A percentile compares a stretch with the other conserved stretches of the same genome.
Conservation (phyloP, 2,797 vertebrate genomes). For the Martes flavigula region DNA sequence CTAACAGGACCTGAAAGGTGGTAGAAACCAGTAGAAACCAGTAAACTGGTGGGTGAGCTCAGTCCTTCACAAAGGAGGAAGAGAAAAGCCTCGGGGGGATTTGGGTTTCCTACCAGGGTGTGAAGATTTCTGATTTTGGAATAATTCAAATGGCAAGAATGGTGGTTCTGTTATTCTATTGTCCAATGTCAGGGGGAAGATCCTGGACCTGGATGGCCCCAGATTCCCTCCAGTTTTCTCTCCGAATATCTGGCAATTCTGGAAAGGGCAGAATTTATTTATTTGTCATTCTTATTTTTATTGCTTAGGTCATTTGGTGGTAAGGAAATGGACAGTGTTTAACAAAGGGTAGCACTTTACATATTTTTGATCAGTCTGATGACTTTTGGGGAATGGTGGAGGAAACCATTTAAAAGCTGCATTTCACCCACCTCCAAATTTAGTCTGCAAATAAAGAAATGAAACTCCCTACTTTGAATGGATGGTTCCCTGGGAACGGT, state of each 20-base stretch:
- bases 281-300: background rate
- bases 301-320: background rate
- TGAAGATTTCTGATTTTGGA: background rate
- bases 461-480: background rate
- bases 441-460: background rate
- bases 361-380: background rate
- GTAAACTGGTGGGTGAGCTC: background rate
- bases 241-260: slow-evolving; percentile 1
- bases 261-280: background rate
- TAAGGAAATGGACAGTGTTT: background rate
- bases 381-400: background rate
- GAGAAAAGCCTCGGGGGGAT: background rate
- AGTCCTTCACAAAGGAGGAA: background rate
- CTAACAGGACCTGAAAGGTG: background rate
- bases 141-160: background rate
- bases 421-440: background rate
- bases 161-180: background rate
- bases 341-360: background rate
- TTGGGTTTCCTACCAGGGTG: background rate
- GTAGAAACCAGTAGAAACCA: background rate
- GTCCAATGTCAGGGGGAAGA: background rate
- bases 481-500: background rate
- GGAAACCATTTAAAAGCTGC: background rate
- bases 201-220: background rate
- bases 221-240: background rate